These are phyloP conservation scores for Orius insidiosus DNA, from an alignment of 1,140 invertebrate genomes.

Conservation along the genomic window DNA sequence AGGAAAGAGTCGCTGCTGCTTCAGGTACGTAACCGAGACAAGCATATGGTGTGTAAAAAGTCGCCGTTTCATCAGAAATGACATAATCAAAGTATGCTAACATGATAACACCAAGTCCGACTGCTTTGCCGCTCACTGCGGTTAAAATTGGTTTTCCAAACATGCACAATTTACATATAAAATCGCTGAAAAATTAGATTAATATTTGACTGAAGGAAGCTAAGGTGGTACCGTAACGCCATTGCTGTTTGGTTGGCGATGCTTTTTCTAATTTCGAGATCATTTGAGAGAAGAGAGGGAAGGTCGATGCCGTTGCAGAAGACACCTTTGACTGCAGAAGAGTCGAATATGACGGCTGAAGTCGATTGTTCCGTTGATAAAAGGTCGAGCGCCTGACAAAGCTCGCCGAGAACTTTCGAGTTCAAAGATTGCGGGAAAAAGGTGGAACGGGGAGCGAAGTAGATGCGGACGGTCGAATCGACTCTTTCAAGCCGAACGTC, in stretches of 20 bases:
- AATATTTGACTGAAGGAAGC: not conserved
- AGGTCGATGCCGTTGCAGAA: constrained; percentile 52
- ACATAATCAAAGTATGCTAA: constrained; percentile 58
- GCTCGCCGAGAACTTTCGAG: not conserved
- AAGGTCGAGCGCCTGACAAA: not conserved
- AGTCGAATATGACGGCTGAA: too few species aligned
- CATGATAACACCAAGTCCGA: constrained; percentile 56
- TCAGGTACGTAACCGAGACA: constrained; percentile 53
- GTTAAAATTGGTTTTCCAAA: constrained; percentile 56
- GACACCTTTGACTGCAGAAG: not conserved
- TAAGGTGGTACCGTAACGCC: constrained; percentile 39
- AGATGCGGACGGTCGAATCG: not conserved
- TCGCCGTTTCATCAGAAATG: constrained; percentile 52
- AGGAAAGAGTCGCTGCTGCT: constrained; percentile 43
- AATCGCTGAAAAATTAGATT: constrained; percentile 36
- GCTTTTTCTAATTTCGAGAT: constrained; percentile 36
- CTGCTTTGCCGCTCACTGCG: constrained; percentile 47
- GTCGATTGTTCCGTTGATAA: too few species aligned
- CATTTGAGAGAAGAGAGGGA: constrained; percentile 35
- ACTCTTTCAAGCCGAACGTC: constrained; percentile 2
- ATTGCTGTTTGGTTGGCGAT: constrained; percentile 36
- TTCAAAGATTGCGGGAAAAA: not conserved
- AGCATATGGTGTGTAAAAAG: constrained; percentile 48
- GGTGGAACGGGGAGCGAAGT: not conserved
- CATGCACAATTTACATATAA: constrained; percentile 40